Evolutionary conservation across 2,113 vertebrate genomes (phyloP), one percentile per base, ranked within the genome.

Genomic region (Trochalopteron elliotii): DNA sequence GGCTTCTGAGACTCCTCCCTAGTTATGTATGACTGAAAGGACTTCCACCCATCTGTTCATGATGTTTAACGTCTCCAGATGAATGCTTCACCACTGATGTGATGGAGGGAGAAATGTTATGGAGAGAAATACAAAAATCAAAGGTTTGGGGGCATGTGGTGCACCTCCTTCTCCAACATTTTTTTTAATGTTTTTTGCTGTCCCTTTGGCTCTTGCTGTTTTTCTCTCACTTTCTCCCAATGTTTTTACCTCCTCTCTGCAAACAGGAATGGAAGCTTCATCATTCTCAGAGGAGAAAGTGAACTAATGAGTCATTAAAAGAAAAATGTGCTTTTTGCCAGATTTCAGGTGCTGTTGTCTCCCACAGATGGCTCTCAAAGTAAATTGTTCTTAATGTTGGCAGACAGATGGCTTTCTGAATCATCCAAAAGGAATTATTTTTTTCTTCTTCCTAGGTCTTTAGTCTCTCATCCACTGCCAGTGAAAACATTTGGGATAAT

Each of bases 311-410:
- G n/a, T 69, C 49, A 81, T 74, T 77, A 85, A 72, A 88, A 72
- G 27, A 86, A 85, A 93, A 55, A 22, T 20, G 23, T 40, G 37
- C 7, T 79, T 84, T 65, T 90, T 89, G 80, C 59, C 60, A 94
- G 57, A 59, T 0, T 83, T 55, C 47, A 72, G 70, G 65, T 96
- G 49, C 17, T 21, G 52, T 75, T 77, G 37, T 79, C 7, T 80
- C n/a, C 42, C 47, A 42, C 25, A 72, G 59, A 75, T 68, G n/a
- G n/a, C 23, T 94, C 40, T 90, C 39, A 63, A 31, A 88, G 44
- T 91, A 75, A 89, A 67, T 80, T 52, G 47, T 55, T 77, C 67
- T 71, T 90, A 92, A 42, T 91, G 60, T 31, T 94, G 81, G 74
- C 59, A 57, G 83, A 50, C 44, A 89, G 55, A 68, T 85, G 42